Percentiles rank a stretch among this genome's conserved stretches.
Conservation (phyloP, 1,140 invertebrate genomes). For the Brachionus calyciflorus region DNA sequence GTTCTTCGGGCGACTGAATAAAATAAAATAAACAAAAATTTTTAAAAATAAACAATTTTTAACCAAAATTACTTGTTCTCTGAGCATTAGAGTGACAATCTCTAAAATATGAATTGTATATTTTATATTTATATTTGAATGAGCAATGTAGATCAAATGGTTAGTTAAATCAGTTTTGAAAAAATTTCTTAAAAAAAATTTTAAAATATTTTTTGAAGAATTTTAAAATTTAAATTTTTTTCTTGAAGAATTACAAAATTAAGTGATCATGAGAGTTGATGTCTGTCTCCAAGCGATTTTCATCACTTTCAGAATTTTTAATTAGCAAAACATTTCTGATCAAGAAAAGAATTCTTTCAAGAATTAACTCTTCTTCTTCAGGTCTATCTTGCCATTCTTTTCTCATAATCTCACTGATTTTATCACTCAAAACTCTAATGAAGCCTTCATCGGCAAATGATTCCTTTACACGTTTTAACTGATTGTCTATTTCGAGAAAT, state of each 20-base stretch:
- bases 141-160: constrained; percentile 1
- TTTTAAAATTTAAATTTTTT: neutral
- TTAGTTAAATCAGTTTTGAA: constrained; percentile 7
- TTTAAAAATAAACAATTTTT: neutral
- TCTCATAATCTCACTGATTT: neutral
- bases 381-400: constrained; percentile 45
- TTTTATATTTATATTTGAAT: constrained; percentile 6
- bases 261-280: constrained; percentile 24
- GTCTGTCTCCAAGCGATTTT: constrained; percentile 35
- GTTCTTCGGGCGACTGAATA: constrained; percentile 35
- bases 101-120: constrained; percentile 40
- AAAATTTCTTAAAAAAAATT: constrained; percentile 11
- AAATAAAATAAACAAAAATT: neutral
- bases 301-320: constrained; percentile 8
- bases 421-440: constrained; percentile 20
- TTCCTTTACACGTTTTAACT: constrained; percentile 22
- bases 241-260: neutral
- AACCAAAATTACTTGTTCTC: constrained; percentile 5
- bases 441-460: constrained; percentile 34
- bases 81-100: constrained; percentile 29
- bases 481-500: constrained; percentile 30
- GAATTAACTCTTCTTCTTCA: constrained; percentile 45
- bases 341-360: constrained; percentile 41
- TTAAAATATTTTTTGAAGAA: neutral
- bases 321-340: constrained; percentile 38